Base-by-base conservation (phyloP, 1,140 invertebrate genomes). In the Rhopalosiphum maidis region DNA sequence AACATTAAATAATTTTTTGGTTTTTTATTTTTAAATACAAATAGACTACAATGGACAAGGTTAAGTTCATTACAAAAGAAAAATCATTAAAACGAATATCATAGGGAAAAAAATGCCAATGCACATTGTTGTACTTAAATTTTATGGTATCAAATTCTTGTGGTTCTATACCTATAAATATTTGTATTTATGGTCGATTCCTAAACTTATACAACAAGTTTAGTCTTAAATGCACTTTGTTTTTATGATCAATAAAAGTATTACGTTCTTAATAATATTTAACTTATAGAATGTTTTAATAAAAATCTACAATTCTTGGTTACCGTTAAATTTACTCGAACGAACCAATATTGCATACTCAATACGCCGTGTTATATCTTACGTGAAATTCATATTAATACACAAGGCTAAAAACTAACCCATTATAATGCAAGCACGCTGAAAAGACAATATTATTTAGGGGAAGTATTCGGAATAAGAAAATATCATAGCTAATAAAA, bases 201-300 rank as follows among this genome's bases (percentile, higher is more conserved):
- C 60, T 77, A 18, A 18, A 77, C 15, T 1, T 21, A n/a, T 77
- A 77, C 1, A 77, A n/a, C 60, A n/a, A 30, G 0, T 77, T 30
- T 30, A 77, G 60, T 18, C n/a, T 77, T n/a, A 77, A 77, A 77
- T 11, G 25, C 60, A 4, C 60, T 77, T 77, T n/a, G 60, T 77
- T 77, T 77, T 77, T 77, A 77, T 77, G 60, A n/a, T n/a, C 60
- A 77, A 77, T 77, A 77, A 77, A 77, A 77, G 60, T 35, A 77
- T 77, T 35, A n/a, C 60, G 15, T 77, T 77, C 30, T 77, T 21
- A 77, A 77, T 21, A 77, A 77, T 51, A 51, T 77, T 77, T 77
- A 5, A 77, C 60, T 77, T 77, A n/a, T n/a, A 77, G 60, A 77
- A 77, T 77, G 30, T 77, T n/a, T 77, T 77, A 77, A 77, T 77